Evolutionary conservation across 2,113 vertebrate genomes (phyloP), one percentile per base, ranked within the genome.

Genomic region (Melospiza melodia): DNA sequence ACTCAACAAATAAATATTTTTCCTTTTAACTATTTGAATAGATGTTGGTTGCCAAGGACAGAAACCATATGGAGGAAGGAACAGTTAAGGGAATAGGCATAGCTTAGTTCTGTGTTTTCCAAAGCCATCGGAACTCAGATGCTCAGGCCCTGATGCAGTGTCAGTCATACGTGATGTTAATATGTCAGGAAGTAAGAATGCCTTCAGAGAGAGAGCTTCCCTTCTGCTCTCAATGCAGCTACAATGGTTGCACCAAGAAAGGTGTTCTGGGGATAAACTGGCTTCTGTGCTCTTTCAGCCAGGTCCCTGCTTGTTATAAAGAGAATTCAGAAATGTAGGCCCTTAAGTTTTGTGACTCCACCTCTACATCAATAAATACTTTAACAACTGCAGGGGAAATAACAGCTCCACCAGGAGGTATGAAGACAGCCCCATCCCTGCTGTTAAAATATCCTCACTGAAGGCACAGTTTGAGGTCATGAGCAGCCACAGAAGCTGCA

Each of bases 281-380:
- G 27, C 7, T 68, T 57, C 16, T 28, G 33, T 3, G 0, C 21
- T 43, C 12, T 3, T 0, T 0, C 1, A 74, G 21, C 24, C 19
- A 17, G 10, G 17, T 58, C 25, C n/a, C 5, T 58, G 1, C 31
- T 54, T 73, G 25, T 27, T 71, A 19, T 5, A 8, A 6, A 43
- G 43, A 51, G 7, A 24, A n/a, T 13, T 43, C 33, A 59, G 33
- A 90, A 52, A 41, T 55, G 8, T 11, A 37, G 23, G 21, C 23
- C 18, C 18, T 30, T 3, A 46, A 49, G 20, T 55, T 33, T 69
- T 63, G 7, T 23, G 17, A 49, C 11, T 25, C 31, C 35, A 71
- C 22, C 35, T 49, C 73, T 51, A 88, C 25, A 39, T 52, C 24
- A 49, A 11, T 44, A 54, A 83, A 25, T 25, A 27, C 46, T 75